Evolutionary conservation across 2,888 invertebrate species (phyloP).

Genomic region (Limnephilus auricula): DNA sequence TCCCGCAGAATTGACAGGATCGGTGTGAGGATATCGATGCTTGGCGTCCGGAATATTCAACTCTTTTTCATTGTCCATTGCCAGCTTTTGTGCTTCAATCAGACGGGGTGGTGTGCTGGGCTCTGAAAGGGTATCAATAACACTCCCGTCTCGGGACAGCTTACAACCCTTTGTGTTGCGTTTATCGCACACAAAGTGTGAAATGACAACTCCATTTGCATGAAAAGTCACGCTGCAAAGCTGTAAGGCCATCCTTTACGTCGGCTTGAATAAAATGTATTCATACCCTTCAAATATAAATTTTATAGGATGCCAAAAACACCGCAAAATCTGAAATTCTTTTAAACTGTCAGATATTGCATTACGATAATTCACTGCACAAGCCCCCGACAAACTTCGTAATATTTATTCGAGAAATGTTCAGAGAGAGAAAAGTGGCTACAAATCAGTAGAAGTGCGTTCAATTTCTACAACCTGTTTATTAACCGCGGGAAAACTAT

Average conservation of each 20-base stretch:
- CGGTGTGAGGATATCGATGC: conserved; percentile 38
- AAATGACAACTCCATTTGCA: conserved; percentile 61
- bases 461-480: not conserved
- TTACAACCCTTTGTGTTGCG: conserved; percentile 59
- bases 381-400: not conserved
- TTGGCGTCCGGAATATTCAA: conserved; percentile 49
- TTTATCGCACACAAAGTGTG: conserved; percentile 57
- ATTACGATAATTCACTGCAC: not conserved
- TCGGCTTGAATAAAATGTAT: not conserved
- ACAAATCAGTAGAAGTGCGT: not conserved
- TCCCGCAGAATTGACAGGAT: conserved; percentile 37
- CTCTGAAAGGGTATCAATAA: conserved; percentile 35
- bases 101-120: conserved; percentile 5
- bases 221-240: conserved; percentile 21
- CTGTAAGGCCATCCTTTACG: not conserved
- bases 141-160: conserved; percentile 46
- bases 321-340: not conserved
- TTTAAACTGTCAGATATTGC: not conserved
- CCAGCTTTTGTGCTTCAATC: conserved; percentile 61
- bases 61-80: conserved; percentile 52
- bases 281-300: not conserved
- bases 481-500: no score
- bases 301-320: not conserved
- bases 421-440: not conserved
- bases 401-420: not conserved